Percentiles rank a stretch among this genome's conserved stretches.
Conservation (phyloP, 2,888 invertebrate genomes). For the Keiferia lycopersicella region DNA sequence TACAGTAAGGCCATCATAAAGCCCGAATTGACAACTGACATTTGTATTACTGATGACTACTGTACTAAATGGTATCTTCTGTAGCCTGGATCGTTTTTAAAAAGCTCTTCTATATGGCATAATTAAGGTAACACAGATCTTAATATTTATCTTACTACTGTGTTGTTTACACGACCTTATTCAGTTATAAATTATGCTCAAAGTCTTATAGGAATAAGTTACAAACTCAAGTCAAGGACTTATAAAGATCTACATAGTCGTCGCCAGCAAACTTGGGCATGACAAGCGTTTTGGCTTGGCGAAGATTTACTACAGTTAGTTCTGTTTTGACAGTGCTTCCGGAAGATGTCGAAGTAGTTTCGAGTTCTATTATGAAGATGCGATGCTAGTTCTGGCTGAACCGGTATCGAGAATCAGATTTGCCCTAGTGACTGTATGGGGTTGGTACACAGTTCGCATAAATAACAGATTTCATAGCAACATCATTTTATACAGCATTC, state of each 20-base stretch:
- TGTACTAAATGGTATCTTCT: too few species aligned
- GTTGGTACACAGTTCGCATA: neutral
- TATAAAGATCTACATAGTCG: conserved; percentile 13
- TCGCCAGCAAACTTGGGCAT: conserved; percentile 20
- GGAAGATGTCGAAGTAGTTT: neutral
- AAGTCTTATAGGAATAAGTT: conserved; percentile 15
- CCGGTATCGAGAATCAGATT: neutral
- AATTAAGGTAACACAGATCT: neutral
- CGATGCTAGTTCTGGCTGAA: neutral
- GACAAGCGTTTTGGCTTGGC: conserved; percentile 9
- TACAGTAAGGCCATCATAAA: too few species aligned
- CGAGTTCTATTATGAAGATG: neutral
- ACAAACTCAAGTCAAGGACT: conserved; percentile 14
- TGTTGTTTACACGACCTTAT: neutral
- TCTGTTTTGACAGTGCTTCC: conserved; percentile 8
- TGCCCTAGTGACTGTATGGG: neutral
- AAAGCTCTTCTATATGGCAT: neutral
- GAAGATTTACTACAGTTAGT: conserved; percentile 14
- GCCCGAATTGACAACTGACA: too few species aligned
- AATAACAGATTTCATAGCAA: too few species aligned
- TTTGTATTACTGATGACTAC: too few species aligned
- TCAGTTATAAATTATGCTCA: neutral
- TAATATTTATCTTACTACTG: neutral
- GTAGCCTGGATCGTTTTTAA: too few species aligned
- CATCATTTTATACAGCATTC: too few species aligned